These are phyloP conservation scores for Diplosoma virens DNA, from an alignment of 23 tunicate genomes.

Conservation along the genomic window DNA sequence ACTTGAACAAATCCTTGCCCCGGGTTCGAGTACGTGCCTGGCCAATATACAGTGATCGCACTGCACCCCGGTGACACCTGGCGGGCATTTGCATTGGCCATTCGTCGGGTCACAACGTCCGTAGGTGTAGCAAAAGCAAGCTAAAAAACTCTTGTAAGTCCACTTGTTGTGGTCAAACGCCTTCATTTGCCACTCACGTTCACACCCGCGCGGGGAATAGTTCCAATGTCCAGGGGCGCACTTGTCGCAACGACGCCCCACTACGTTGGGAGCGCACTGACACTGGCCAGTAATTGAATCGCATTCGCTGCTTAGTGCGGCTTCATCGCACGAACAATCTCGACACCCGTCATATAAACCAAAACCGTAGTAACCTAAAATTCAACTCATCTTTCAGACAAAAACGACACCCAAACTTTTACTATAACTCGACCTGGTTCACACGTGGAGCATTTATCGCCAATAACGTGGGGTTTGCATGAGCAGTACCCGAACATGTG, in stretches of 20 bases:
- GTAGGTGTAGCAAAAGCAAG: conserved; percentile 89
- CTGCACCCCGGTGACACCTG: conserved; percentile 92
- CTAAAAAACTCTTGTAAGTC: no score
- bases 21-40: conserved; percentile 56
- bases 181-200: conserved; percentile 68
- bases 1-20: conserved; percentile 63
- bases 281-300: conserved; percentile 68
- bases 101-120: conserved; percentile 82
- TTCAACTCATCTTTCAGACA: neutral
- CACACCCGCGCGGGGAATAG: conserved; percentile 77
- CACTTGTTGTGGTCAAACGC: no score
- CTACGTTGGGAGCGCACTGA: conserved; percentile 85
- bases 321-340: conserved; percentile 59
- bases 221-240: conserved; percentile 95
- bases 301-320: conserved; percentile 51
- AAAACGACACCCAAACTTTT: no score
- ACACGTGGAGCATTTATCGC: conserved; percentile 28
- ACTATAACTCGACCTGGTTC: conserved; percentile 56
- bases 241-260: conserved; percentile 87
- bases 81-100: conserved; percentile 92
- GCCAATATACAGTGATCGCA: conserved; percentile 89
- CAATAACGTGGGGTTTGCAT: conserved; percentile 73
- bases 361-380: conserved; percentile 57
- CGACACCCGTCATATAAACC: conserved; percentile 58
- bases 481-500: conserved; percentile 56